Percentiles rank a stretch among this genome's conserved stretches.
Conservation (phyloP, 2,888 invertebrate species). For the Vesta saturnalis region DNA sequence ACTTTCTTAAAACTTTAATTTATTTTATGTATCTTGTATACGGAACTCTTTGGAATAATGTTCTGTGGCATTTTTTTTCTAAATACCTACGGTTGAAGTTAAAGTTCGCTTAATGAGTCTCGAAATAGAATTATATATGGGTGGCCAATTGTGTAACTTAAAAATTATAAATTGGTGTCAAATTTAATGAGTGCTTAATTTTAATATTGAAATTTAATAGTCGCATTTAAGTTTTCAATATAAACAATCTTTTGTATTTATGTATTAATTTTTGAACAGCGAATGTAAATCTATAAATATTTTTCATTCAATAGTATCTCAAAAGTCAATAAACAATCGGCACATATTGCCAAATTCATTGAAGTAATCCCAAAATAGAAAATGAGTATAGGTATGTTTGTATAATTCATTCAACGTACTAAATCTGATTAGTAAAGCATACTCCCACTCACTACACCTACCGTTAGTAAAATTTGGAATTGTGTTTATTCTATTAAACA, state of each 20-base stretch:
- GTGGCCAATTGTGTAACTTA: background rate
- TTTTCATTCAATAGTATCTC: background rate
- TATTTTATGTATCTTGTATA: background rate
- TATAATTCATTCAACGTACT: background rate
- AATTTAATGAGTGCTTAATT: too few species aligned
- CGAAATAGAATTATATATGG: background rate
- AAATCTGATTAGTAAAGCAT: background rate
- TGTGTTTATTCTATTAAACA: background rate
- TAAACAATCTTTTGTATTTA: too few species aligned
- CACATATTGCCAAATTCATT: slow-evolving; percentile 1
- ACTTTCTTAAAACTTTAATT: background rate
- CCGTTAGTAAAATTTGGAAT: background rate
- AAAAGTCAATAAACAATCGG: background rate
- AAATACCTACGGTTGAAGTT: background rate
- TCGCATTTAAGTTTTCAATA: too few species aligned
- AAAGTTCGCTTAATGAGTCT: background rate
- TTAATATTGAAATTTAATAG: too few species aligned
- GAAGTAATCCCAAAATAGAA: background rate
- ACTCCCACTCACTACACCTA: background rate
- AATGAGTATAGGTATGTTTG: slow-evolving; percentile 1
- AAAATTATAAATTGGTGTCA: background rate
- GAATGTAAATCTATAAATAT: background rate
- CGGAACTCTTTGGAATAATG: background rate
- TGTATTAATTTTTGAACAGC: background rate
- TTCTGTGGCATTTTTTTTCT: background rate